These are phyloP conservation scores for Sylvilagus floridanus DNA, from an alignment of 2,797 vertebrate genomes.

Conservation along the genomic window DNA sequence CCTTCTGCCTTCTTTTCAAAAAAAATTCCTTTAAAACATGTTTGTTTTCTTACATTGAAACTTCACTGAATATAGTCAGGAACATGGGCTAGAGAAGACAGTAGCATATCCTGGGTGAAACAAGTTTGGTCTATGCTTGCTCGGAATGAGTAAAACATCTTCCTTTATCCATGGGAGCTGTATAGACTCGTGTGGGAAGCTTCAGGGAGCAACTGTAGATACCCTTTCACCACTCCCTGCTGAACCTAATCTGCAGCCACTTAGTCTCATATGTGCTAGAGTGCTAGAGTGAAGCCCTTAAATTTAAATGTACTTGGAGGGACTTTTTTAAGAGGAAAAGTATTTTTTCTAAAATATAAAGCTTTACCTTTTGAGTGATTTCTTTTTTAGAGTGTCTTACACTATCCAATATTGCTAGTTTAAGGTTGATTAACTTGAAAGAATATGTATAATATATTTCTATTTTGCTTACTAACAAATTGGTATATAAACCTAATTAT, in stretches of 20 bases:
- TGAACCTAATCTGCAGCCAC: constrained; percentile 56
- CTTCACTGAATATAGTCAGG: constrained; percentile 72
- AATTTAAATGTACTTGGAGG: constrained; percentile 61
- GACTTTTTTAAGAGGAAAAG: constrained; percentile 44
- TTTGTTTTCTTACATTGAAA: constrained; percentile 41
- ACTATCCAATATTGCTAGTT: constrained; percentile 64
- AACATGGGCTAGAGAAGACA: constrained; percentile 32
- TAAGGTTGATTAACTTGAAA: constrained; percentile 63
- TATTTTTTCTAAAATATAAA: constrained; percentile 56
- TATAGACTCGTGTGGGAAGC: not conserved
- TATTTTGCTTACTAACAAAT: constrained; percentile 68
- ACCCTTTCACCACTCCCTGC: not conserved
- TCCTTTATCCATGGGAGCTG: constrained; percentile 34
- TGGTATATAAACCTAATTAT: constrained; percentile 63
- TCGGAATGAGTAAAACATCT: constrained; percentile 30
- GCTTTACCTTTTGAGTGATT: constrained; percentile 72
- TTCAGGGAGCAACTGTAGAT: constrained; percentile 11
- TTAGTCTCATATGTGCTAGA: not conserved
- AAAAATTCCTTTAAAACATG: constrained; percentile 22
- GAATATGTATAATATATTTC: constrained; percentile 69
- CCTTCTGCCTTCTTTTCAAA: not conserved
- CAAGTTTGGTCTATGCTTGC: constrained; percentile 35
- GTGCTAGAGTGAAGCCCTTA: constrained; percentile 45
- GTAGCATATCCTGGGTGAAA: not conserved
- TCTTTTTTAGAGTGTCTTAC: constrained; percentile 68